Evolutionary conservation across 1,140 invertebrate genomes (phyloP), one percentile per base, ranked within the genome.

Genomic region (Dryas iulia): DNA sequence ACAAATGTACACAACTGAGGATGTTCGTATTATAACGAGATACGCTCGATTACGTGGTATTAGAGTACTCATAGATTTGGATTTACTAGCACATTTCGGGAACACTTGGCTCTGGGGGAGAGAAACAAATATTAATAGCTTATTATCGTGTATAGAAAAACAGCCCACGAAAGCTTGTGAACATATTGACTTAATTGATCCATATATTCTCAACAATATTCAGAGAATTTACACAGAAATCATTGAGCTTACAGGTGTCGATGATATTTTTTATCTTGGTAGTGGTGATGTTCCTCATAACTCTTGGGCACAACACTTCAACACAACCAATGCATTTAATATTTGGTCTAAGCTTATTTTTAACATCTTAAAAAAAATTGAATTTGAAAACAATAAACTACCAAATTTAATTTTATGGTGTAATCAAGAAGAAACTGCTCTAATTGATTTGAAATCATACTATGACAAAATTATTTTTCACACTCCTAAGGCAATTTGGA

Each of bases 71-170:
- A 82, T 94, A 18, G 96, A 97, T 87, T 89, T 97, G 10, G 96
- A 97, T 90, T 94, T 95, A 1, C 96, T 96, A 0, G 95, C 95
- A 0, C 96, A 96, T 84, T 95, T 95, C 1, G 95, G 95, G 6
- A 94, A 94, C 68, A 95, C 95, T 14, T 96, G 95, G 95, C 93
- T 95, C 71, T 96, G 95, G 95, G 95, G 94, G 7, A 92, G 92
- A 0, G 78, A 84, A 21, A 86, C 18, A 21, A 21, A 2, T 18
- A 21, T 47, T 47, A 47, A 8, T 6, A 18, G 21, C 7, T 47
- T 47, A 18, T 1, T 47, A 21, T 18, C 39, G n/a, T 7, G 14
- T 2, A 10, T 10, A 47, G 2, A 47, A 21, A 47, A 21, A 47
- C 18, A 47, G 18, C 6, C 7, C 6, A 47, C 1, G n/a, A 10